These are phyloP conservation scores for Melangyna quadrimaculata DNA, from an alignment of 2,888 invertebrate species.

Conservation along the genomic window DNA sequence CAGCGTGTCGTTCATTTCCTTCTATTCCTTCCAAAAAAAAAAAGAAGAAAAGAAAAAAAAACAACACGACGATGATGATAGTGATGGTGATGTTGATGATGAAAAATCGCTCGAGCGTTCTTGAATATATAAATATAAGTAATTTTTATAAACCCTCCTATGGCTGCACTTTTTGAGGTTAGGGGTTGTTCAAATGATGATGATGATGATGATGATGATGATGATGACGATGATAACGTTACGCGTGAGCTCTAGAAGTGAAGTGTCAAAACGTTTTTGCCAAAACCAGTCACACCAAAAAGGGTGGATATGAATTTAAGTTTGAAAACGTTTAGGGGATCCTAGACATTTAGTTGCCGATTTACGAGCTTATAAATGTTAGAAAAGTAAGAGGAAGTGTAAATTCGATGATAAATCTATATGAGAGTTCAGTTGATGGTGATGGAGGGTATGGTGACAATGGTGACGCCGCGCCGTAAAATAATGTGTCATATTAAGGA, in stretches of 20 bases:
- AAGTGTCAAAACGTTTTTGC: conserved; percentile 59
- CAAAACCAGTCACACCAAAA: conserved; percentile 26
- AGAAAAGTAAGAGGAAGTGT: conserved; percentile 15
- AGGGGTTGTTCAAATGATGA: conserved; percentile 3
- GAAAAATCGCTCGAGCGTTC: conserved; percentile 64
- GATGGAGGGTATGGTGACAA: neutral
- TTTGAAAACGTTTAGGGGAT: conserved; percentile 41
- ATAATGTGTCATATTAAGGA: neutral
- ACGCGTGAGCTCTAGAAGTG: conserved; percentile 27
- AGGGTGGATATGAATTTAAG: conserved; percentile 36
- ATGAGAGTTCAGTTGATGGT: neutral
- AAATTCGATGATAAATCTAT: conserved; percentile 50
- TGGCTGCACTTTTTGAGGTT: conserved; percentile 23
- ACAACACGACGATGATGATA: neutral
- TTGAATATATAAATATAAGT: conserved; percentile 62
- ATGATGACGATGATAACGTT: conserved; percentile 7
- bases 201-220: conserved; percentile 10
- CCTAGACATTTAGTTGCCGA: conserved; percentile 24
- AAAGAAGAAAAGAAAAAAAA: neutral
- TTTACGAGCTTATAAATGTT: conserved; percentile 17
- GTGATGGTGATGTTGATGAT: conserved; percentile 49
- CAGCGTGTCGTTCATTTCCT: neutral
- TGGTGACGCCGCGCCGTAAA: neutral
- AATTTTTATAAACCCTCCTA: conserved; percentile 52
- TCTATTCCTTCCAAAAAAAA: neutral